A percentile compares a stretch with the other conserved stretches of the same genome.
These are phyloP conservation scores for Bolinopsis microptera DNA, from an alignment of 37 sponge, comb jelly and placozoan genomes.

Conservation along the genomic window DNA sequence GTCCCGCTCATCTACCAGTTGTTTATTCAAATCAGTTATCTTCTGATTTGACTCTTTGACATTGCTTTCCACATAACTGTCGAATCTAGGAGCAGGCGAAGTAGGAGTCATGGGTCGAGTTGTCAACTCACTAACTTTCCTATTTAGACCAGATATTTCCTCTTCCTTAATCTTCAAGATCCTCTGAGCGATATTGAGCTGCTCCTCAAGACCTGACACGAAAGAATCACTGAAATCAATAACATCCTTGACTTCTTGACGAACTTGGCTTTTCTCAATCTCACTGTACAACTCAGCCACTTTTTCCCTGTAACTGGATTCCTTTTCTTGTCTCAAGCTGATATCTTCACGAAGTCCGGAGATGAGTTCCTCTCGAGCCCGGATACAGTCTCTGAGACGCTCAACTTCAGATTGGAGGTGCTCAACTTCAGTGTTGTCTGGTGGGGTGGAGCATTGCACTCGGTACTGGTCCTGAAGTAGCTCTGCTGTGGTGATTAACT, in stretches of 20 bases:
- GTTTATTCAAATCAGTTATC: conserved; percentile 12
- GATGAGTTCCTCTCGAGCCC: conserved; percentile 57
- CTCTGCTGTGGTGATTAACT: conserved; percentile 63
- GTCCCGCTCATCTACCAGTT: conserved; percentile 56
- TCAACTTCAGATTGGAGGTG: neutral
- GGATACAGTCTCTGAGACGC: conserved; percentile 55
- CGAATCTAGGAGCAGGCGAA: conserved; percentile 26
- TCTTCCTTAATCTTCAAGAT: conserved; percentile 47
- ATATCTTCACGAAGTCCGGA: conserved; percentile 45
- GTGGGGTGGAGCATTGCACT: conserved; percentile 23
- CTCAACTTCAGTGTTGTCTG: conserved; percentile 8
- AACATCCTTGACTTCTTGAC: conserved; percentile 14
- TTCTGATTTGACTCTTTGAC: conserved; percentile 52
- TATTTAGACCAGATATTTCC: conserved; percentile 43
- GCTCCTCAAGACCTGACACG: conserved; percentile 49
- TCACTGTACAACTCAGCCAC: conserved; percentile 58
- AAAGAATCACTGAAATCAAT: conserved; percentile 59
- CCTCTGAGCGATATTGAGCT: conserved; percentile 21
- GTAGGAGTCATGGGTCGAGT: conserved; percentile 31
- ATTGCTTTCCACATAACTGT: conserved; percentile 9
- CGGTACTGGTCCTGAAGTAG: conserved; percentile 40
- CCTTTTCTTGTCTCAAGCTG: conserved; percentile 42
- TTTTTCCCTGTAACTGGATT: conserved; percentile 46
- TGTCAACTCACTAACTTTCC: neutral
- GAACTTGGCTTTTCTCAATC: conserved; percentile 53